Evolutionary conservation across 1,140 invertebrate genomes (phyloP), one percentile per base, ranked within the genome.

Genomic region (Trichoplusia ni): DNA sequence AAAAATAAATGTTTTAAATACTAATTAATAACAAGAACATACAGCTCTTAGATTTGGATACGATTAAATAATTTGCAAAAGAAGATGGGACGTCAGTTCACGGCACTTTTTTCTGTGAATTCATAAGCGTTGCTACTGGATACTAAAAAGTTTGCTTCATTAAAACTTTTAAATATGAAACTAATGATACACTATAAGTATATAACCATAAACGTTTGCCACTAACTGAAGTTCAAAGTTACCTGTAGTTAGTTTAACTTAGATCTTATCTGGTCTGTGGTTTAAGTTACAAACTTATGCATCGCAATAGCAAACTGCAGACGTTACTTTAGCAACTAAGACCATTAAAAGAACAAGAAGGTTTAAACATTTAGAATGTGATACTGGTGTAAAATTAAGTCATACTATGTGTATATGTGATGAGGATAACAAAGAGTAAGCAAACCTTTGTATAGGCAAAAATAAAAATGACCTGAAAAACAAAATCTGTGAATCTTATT

Each of bases 201-300:
- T 73, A 75, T 71, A 79, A 78, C 71, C 70, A 66, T 67, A 71
- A 64, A 59, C 58, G 46, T 49, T 49, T 61, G 59, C 60, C 63
- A 71, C 63, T 64, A 73, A 49, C 62, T 66, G 53, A 62, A 71
- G 38, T 60, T 71, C 62, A 42, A 69, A 54, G 61, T 70, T 77
- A 80, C 77, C 81, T 83, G 79, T 63, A 75, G 69, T 79, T 71
- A 60, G 69, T 65, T 77, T 73, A 67, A 60, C 63, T 29, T 61
- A 72, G 79, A 79, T 81, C 77, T 77, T 79, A 81, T 82, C 78
- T 72, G 23, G 44, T 16, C 6, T 38, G 19, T 64, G 71, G 62
- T 38, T 8, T 9, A 75, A 77, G 62, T 67, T 46, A 66, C 14
- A 61, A 58, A 40, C 64, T 46, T 49, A 18, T 8, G 37, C 16